phyloP scores from a whole-genome alignment of 1,140 invertebrate genomes.

The Phortica variegata region DNA sequence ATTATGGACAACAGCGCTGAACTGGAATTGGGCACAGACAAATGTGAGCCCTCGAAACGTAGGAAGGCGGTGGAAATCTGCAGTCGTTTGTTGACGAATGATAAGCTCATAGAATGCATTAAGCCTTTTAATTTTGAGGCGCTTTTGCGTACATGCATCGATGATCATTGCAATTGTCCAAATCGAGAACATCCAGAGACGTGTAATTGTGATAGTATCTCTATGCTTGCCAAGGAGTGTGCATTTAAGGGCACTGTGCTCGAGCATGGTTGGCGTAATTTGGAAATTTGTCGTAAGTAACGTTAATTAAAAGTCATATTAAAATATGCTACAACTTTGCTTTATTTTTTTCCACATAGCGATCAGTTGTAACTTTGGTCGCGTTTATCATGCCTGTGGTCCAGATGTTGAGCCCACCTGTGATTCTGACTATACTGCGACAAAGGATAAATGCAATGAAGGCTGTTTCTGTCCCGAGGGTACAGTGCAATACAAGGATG shows the following conservation, averaged over 20 bases:
- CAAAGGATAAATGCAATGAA: conserved; percentile 68
- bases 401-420: conserved; percentile 63
- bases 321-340: neutral
- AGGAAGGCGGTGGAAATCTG: conserved; percentile 66
- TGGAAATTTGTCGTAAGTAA: conserved; percentile 75
- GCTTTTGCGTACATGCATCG: conserved; percentile 64
- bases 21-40: conserved; percentile 35
- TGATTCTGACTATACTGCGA: conserved; percentile 48
- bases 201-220: conserved; percentile 75
- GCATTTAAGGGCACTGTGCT: conserved; percentile 64
- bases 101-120: conserved; percentile 66
- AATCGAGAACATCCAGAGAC: conserved; percentile 59
- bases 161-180: conserved; percentile 76
- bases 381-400: conserved; percentile 71
- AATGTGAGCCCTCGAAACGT: conserved; percentile 44
- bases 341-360: conserved; percentile 59
- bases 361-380: conserved; percentile 68
- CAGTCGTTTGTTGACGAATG: conserved; percentile 63
- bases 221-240: conserved; percentile 77
- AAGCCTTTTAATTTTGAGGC: conserved; percentile 60
- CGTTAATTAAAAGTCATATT: neutral
- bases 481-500: conserved; percentile 68
- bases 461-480: conserved; percentile 84
- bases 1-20: conserved; percentile 42
- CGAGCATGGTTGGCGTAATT: conserved; percentile 70